Conservation (phyloP, 1,140 invertebrate species). For the Tetranychus urticae region DNA sequence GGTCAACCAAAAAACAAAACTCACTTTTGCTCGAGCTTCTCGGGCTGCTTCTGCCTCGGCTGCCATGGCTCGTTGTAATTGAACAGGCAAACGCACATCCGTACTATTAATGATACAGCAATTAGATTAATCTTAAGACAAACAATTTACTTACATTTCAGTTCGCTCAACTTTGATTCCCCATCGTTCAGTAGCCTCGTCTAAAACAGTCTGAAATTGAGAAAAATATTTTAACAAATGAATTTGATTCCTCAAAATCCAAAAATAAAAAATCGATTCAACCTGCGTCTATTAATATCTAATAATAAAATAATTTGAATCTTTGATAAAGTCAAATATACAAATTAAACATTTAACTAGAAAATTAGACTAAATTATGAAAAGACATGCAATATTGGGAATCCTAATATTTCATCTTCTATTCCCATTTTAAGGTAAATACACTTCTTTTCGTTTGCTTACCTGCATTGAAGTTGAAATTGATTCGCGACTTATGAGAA, state of each 20-base stretch:
- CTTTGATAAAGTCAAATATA: too few relatives aligned
- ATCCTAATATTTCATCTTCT: too few relatives aligned
- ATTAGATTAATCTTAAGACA: neutral
- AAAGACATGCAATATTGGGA: too few relatives aligned
- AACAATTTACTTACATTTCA: conserved; percentile 18
- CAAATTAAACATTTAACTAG: too few relatives aligned
- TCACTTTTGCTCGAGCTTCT: conserved; percentile 26
- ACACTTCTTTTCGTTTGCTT: neutral
- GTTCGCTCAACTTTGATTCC: conserved; percentile 33
- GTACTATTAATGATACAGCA: conserved; percentile 23
- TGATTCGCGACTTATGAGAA: conserved; percentile 65
- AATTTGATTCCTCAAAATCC: too few relatives aligned
- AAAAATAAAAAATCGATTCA: neutral
- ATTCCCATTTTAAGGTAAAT: too few relatives aligned
- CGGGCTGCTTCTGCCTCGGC: conserved; percentile 28
- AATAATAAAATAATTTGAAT: neutral
- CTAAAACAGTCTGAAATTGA: neutral
- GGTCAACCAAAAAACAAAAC: conserved; percentile 21
- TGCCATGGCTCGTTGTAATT: conserved; percentile 28
- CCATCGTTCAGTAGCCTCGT: conserved; percentile 27
- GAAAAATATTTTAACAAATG: neutral
- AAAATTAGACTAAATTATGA: too few relatives aligned
- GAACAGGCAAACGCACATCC: conserved; percentile 28
- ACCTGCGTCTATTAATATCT: neutral
- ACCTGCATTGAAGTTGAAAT: conserved; percentile 60